Evolutionary conservation across 2,888 invertebrate genomes (phyloP).

Genomic region (Drosophila pseudotalamancana): DNA sequence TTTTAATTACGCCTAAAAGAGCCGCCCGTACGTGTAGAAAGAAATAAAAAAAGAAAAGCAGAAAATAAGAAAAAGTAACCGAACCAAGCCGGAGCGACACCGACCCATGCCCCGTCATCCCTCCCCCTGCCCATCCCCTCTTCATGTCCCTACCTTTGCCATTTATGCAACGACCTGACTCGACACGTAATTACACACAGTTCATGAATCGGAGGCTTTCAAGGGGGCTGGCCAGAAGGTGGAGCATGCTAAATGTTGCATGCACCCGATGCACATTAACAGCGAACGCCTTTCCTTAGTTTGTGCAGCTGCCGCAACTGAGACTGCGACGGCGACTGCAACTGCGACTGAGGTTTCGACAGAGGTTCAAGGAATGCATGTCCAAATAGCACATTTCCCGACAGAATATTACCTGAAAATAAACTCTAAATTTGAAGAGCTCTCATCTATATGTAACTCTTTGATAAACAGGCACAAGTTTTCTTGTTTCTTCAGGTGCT

Average conservation of each 20-base stretch:
- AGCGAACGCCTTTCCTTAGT: constrained; percentile 55
- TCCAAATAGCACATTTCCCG: constrained; percentile 30
- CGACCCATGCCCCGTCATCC: constrained; percentile 5
- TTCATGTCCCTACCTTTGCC: constrained; percentile 35
- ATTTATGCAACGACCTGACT: constrained; percentile 70
- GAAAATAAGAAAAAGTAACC: constrained; percentile 34
- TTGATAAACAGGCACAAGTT: constrained; percentile 1
- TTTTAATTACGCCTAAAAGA: constrained; percentile 80
- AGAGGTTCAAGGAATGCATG: constrained; percentile 31
- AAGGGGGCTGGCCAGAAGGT: constrained; percentile 42
- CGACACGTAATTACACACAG: constrained; percentile 60
- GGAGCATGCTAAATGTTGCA: constrained; percentile 72
- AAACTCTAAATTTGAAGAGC: neutral
- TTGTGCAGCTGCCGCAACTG: constrained; percentile 48
- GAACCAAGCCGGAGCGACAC: constrained; percentile 16
- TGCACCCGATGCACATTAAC: constrained; percentile 71
- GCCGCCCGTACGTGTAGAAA: constrained; percentile 68
- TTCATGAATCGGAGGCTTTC: constrained; percentile 5
- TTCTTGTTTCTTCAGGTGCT: constrained; percentile 24
- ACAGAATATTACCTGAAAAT: constrained; percentile 16
- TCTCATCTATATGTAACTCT: neutral
- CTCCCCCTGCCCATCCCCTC: neutral
- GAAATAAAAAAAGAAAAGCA: constrained; percentile 32
- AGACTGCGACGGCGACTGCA: neutral
- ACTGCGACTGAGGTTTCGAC: neutral